Evolutionary conservation across 2,113 vertebrate species (phyloP).

Genomic region (Athene cunicularia): DNA sequence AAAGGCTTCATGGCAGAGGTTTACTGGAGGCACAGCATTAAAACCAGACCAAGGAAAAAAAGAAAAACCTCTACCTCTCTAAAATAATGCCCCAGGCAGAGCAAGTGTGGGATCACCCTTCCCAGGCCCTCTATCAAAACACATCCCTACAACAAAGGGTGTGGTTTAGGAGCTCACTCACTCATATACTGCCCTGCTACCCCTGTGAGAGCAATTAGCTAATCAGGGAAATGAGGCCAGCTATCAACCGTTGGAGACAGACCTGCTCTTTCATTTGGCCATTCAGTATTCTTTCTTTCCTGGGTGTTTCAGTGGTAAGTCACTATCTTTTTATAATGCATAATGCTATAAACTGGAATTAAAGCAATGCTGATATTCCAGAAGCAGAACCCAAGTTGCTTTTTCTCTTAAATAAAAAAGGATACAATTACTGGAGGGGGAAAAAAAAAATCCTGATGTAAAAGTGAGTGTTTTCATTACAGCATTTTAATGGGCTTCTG

Average conservation of each 20-base stretch:
- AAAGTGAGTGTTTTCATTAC: neutral
- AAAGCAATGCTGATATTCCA: neutral
- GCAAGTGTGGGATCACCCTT: rapidly evolving
- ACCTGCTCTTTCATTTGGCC: neutral
- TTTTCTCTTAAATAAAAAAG: neutral
- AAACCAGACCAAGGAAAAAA: neutral
- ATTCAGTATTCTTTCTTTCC: neutral
- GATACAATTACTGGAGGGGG: neutral
- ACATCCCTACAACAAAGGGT: rapidly evolving
- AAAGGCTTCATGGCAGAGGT: neutral
- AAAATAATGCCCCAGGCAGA: neutral
- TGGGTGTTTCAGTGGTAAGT: neutral
- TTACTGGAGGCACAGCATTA: neutral
- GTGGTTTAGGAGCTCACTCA: rapidly evolving
- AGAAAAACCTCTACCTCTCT: rapidly evolving
- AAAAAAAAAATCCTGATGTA: too few relatives aligned
- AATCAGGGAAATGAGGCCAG: neutral
- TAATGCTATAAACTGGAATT: neutral
- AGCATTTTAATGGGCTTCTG: neutral
- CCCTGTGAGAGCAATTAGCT: constrained; percentile 8
- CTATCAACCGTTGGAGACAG: neutral
- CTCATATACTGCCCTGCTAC: neutral
- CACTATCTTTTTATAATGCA: neutral
- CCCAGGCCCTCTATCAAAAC: neutral
- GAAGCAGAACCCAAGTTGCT: neutral